phyloP scores from a whole-genome alignment of 1,140 invertebrate genomes.

The Cotesia chilonis region DNA sequence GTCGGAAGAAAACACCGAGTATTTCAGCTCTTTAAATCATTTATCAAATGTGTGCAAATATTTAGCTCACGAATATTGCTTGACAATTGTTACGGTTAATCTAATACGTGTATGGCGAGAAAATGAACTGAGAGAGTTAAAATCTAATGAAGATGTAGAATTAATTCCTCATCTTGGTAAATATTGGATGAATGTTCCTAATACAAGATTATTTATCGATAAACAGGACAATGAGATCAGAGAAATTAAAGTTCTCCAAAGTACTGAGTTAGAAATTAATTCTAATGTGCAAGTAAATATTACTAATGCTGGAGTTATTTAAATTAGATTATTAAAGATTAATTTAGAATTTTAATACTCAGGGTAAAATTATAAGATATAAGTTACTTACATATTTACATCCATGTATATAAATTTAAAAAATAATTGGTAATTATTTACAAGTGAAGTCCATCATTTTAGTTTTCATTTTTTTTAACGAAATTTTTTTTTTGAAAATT shows the following conservation, averaged over 20 bases:
- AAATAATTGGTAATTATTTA: too few relatives aligned
- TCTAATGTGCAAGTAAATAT: slow-evolving; percentile 42
- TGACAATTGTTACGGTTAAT: slow-evolving; percentile 70
- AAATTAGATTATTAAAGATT: slow-evolving; percentile 1
- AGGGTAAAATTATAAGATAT: too few relatives aligned
- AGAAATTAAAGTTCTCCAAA: slow-evolving; percentile 58
- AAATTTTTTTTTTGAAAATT: too few relatives aligned
- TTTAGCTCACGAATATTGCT: slow-evolving; percentile 64
- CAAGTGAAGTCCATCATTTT: too few relatives aligned
- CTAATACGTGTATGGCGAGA: slow-evolving; percentile 69
- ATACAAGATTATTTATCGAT: slow-evolving; percentile 56
- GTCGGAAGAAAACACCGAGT: slow-evolving; percentile 46
- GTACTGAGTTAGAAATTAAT: slow-evolving; percentile 48
- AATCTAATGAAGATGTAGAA: slow-evolving; percentile 26
- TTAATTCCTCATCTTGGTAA: slow-evolving; percentile 58
- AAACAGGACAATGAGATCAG: slow-evolving; percentile 45
- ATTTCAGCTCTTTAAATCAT: slow-evolving; percentile 64
- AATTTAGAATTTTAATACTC: too few relatives aligned
- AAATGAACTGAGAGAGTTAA: slow-evolving; percentile 35
- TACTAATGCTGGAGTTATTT: slow-evolving; percentile 45
- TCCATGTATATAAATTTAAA: too few relatives aligned
- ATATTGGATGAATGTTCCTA: slow-evolving; percentile 60
- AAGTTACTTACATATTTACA: too few relatives aligned
- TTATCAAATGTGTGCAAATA: slow-evolving; percentile 68
- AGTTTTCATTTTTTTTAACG: too few relatives aligned